Base-by-base conservation (phyloP, 53 echinoderm and acorn worm species). In the Temnopleurus reevesii region DNA sequence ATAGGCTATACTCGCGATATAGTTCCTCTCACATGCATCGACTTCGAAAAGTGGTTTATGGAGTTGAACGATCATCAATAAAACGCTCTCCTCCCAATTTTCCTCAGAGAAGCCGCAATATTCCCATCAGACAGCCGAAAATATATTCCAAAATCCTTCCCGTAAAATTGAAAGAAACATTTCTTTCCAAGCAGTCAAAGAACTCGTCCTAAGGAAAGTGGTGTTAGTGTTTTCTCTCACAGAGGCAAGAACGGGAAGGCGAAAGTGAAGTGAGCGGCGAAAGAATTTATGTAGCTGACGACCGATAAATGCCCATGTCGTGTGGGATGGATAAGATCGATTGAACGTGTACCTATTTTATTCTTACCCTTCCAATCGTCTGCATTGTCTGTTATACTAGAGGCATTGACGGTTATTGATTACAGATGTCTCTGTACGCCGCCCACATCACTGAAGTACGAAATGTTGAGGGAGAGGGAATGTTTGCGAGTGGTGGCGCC, bases 321-420 rank as follows among this genome's bases (percentile, higher is more conserved):
- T 12, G 33, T 18, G 33, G 30, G 12, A 31, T 61, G 61, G 38
- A 35, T 38, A 41, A 12, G 71, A 71, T 71, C 71, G 71, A 71
- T 71, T n/a, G 41, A 71, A n/a, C 71, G 71, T 71, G 71, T 71
- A 21, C 71, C n/a, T 23, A 49, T 38, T 71, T 71, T 71, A 71
- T 71, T 6, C 71, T 71, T 71, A 71, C 71, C 71, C 41, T 41
- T 71, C 21, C 41, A n/a, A 2, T 10, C 41, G 8, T 41, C 21
- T 71, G 41, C 71, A 71, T 71, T 71, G 71, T 71, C 65, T 71
- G 38, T 71, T 71, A 71, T 36, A 9, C 41, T 23, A 71, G n/a
- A n/a, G n/a, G 71, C 71, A 71, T 71, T 41, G 71, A 71, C 41
- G 36, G 71, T 21, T 71, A 71, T 71, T 71, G 71, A 71, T 71